These are phyloP conservation scores for Thamnaconus septentrionalis DNA, from an alignment of 2,113 vertebrate genomes.

Conservation along the genomic window DNA sequence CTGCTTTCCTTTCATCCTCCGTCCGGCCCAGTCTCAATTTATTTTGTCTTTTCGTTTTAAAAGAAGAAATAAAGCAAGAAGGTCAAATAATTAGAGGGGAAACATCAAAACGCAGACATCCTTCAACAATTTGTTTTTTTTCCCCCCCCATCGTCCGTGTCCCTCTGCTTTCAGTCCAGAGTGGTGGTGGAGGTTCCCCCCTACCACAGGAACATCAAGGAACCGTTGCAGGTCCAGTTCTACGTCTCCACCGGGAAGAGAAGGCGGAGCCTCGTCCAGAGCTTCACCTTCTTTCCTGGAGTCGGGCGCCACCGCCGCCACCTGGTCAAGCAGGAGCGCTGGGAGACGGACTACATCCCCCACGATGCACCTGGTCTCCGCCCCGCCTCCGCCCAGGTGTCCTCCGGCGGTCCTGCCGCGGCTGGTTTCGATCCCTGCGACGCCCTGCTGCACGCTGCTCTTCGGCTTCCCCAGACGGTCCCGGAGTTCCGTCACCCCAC, in stretches of 20 bases:
- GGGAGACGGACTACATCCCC: slow-evolving; percentile 75
- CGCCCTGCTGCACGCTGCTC: slow-evolving; percentile 60
- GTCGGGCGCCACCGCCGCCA: slow-evolving; percentile 8
- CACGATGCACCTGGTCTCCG: slow-evolving; percentile 35
- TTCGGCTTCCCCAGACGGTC: slow-evolving; percentile 6
- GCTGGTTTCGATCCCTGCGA: slow-evolving; percentile 52
- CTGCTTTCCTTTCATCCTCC: too few species aligned
- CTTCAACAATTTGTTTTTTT: too few species aligned
- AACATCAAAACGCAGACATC: too few species aligned
- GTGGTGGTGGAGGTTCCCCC: slow-evolving; percentile 89
- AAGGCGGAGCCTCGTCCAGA: slow-evolving; percentile 87
- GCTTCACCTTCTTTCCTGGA: slow-evolving; percentile 88
- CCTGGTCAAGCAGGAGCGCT: slow-evolving; percentile 84
- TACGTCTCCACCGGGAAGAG: slow-evolving; percentile 93
- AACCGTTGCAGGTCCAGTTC: slow-evolving; percentile 89
- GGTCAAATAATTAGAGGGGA: too few species aligned
- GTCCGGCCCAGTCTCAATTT: too few species aligned
- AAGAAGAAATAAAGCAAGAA: too few species aligned
- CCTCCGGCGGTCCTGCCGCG: slow-evolving; percentile 1
- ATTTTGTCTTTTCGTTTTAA: too few species aligned
- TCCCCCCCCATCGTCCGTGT: too few species aligned
- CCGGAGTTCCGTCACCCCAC: slow-evolving; percentile 57
- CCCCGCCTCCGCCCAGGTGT: slow-evolving; percentile 49
- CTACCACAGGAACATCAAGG: slow-evolving; percentile 80
- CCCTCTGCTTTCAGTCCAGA: slow-evolving; percentile 72